Evolutionary conservation across 2,797 vertebrate genomes (phyloP).

Genomic region (Melanogrammus aeglefinus): DNA sequence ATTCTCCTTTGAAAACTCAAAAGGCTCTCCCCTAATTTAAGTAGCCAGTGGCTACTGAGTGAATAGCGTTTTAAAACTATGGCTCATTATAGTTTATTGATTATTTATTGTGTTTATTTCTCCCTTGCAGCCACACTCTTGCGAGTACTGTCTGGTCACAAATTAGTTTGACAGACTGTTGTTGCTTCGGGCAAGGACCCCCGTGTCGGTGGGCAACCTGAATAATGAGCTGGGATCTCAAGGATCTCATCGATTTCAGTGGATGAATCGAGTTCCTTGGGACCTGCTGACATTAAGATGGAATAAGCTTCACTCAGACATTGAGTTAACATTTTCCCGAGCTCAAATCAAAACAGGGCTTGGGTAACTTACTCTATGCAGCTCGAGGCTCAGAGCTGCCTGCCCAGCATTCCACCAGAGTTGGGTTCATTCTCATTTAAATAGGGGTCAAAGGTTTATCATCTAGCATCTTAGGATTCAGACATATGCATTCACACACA

Average conservation of each 20-base stretch:
- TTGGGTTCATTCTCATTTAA: constrained; percentile 24
- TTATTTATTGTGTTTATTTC: background rate
- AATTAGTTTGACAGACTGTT: background rate
- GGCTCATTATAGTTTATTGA: background rate
- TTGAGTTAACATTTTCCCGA: background rate
- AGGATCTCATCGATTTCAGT: background rate
- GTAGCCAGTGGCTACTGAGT: background rate
- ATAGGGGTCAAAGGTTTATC: constrained; percentile 17
- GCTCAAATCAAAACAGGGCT: background rate
- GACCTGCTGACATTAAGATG: background rate
- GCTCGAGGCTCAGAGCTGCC: background rate
- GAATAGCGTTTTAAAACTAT: background rate
- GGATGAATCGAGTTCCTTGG: background rate
- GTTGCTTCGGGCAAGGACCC: background rate
- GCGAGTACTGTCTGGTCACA: background rate
- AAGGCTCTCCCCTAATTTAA: constrained; percentile 1
- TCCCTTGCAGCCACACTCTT: background rate
- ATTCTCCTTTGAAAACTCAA: constrained; percentile 20
- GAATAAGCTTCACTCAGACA: background rate
- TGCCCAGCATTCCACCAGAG: constrained; percentile 5
- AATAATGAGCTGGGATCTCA: background rate
- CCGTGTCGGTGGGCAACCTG: background rate
- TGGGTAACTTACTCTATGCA: background rate
- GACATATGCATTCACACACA: background rate
- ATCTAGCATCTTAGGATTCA: background rate